A percentile compares a stretch with the other conserved stretches of the same genome.
phyloP scores from a whole-genome alignment of 2,113 vertebrate genomes.

The Ciconia boyciana region DNA sequence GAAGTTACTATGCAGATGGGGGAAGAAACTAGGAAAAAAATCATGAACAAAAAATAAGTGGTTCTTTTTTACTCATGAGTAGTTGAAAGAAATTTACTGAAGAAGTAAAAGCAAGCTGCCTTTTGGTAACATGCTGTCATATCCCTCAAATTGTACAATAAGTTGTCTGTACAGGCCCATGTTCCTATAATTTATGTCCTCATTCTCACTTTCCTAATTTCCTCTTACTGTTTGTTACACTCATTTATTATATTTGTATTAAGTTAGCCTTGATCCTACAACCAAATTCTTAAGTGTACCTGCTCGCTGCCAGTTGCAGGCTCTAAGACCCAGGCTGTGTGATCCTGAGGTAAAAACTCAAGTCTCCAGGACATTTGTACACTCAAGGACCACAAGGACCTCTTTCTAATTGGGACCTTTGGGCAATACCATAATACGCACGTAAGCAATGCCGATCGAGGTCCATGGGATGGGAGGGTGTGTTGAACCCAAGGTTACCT shows the following conservation, averaged over 20 bases:
- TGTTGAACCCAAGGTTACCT: background rate
- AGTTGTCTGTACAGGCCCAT: background rate
- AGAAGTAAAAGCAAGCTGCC: background rate
- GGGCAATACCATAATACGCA: rapidly evolving
- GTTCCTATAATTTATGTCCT: background rate
- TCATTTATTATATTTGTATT: background rate
- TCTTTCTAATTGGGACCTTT: background rate
- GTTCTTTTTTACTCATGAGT: background rate
- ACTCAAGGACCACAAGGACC: too few relatives aligned
- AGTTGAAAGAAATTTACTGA: background rate
- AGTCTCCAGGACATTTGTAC: background rate
- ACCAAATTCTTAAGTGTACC: background rate
- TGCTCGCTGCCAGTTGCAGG: background rate
- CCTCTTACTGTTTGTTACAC: background rate
- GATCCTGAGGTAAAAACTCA: background rate
- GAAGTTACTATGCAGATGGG: background rate
- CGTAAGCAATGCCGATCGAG: background rate
- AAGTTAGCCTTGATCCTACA: background rate
- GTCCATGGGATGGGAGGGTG: background rate
- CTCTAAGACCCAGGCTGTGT: background rate
- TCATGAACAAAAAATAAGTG: background rate
- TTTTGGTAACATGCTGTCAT: background rate
- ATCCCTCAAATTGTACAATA: background rate
- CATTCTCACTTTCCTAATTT: background rate
- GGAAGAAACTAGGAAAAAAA: background rate